Base-by-base conservation (phyloP, 2,797 vertebrate genomes). In the Novumbra hubbsi region DNA sequence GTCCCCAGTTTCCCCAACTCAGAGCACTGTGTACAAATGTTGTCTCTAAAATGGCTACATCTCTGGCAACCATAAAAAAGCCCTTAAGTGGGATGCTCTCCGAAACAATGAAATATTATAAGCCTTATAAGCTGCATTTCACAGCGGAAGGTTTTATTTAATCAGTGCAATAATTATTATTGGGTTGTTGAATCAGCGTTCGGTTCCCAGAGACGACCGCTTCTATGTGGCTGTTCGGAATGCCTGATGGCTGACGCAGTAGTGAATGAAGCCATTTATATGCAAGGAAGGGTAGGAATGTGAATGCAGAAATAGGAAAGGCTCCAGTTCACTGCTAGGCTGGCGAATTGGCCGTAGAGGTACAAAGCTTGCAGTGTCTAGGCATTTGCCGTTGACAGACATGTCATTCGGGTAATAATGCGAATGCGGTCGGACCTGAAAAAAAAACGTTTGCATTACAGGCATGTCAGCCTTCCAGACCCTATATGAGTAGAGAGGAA, bases 201-300 rank as follows among this genome's bases (percentile, higher is more conserved):
- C 21, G 65, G 21, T 41, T 45, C 65, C 3, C 19, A 6, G 52
- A 45, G 21, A 28, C 50, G 28, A 34, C 28, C 15, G 5, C 63
- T 65, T 7, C 16, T 3, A 15, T 65, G 28, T 71, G 38, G 34
- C 57, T 38, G 55, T 32, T 38, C 60, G 52, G 12, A 24, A 21
- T 14, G 30, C 70, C 38, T 34, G 52, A 38, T 17, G 15, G 52
- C 19, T 2, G 52, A 60, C 19, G 68, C 52, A 15, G 17, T 12
- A 12, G 49, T 41, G 70, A 60, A 62, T 41, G 16, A 60, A 32
- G 8, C 60, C 19, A 41, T 71, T 71, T 41, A 71, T 71, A 62
- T 71, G 70, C 70, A 30, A 60, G 32, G 70, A 71, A 38, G 15
- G 70, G 30, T 24, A 27, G 34, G 32, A 21, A 34, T 17, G 28